Base-by-base conservation (phyloP, 2,888 invertebrate genomes). In the Drosophila putrida region DNA sequence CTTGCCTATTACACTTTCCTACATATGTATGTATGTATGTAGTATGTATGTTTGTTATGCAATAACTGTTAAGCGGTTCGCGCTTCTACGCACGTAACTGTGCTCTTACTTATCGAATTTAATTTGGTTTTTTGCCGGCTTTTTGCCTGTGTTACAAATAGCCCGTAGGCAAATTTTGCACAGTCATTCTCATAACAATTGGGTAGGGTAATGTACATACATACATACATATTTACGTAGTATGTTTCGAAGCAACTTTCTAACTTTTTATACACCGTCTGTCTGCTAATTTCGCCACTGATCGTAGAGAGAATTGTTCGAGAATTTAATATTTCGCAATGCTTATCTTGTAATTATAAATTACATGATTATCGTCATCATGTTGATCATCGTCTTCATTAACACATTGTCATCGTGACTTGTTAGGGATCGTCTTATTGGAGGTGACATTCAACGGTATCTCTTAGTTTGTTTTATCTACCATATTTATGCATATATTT, bases 251-350 rank as follows among this genome's bases (percentile, higher is more conserved):
- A 75, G 55, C 33, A 57, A 59, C 78, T 78, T 75, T 77, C 66
- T 49, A 78, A 55, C 58, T 47, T 44, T 44, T 53, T 27, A 31
- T 11, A 8, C 20, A n/a, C 6, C 35, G 55, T 68, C 33, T 47
- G 38, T 43, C 44, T 39, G n/a, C 10, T 11, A 15, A 71, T 75
- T 69, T 65, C 49, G 6, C 25, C 50, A 15, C 28, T 47, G n/a
- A 50, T 50, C 6, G 1, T n/a, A 20, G n/a, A 1, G 6, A 13
- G 54, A 69, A 82, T 67, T 67, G 66, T 87, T 87, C 84, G 66
- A 81, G 82, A 82, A 71, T 15, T 20, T 20, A 3, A 25, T 60
- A 75, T 75, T 72, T 67, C 57, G 47, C 43, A 33, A 8, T 54
- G 53, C 60, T 43, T 43, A 51, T 51, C 47, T 55, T 47, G 27